phyloP scores from a whole-genome alignment of 2,113 vertebrate species.

The Lamprotornis superbus region DNA sequence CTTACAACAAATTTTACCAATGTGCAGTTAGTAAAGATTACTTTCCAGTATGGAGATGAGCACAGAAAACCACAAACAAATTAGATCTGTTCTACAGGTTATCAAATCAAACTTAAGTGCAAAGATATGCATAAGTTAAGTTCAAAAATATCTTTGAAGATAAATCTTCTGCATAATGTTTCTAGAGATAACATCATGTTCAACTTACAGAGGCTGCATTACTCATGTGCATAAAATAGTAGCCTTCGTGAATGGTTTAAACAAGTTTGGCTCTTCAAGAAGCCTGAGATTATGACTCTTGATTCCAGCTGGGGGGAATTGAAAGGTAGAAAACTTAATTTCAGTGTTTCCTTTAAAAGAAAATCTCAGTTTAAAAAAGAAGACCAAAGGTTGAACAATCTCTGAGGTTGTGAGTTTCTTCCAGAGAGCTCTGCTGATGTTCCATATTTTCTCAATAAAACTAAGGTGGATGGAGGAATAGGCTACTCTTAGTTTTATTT shows the following conservation, averaged over 20 bases:
- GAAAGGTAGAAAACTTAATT: neutral
- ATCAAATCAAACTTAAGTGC: neutral
- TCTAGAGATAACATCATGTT: conserved; percentile 8
- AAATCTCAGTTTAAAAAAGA: neutral
- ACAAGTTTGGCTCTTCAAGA: neutral
- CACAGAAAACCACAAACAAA: neutral
- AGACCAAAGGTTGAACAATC: neutral
- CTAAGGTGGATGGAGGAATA: neutral
- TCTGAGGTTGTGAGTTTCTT: neutral
- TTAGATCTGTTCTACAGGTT: neutral
- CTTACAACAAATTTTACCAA: neutral
- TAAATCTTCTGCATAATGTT: neutral
- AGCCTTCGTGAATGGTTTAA: neutral
- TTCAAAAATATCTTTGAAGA: conserved; percentile 50
- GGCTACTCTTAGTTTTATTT: neutral
- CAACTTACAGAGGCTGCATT: neutral
- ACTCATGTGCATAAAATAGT: conserved; percentile 16
- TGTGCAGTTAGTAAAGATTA: neutral
- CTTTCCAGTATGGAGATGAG: neutral
- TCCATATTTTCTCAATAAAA: neutral
- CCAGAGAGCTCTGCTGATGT: neutral
- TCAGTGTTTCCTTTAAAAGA: neutral
- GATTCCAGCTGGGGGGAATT: neutral
- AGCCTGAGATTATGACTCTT: neutral
- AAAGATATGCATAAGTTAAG: neutral